Percentiles rank a stretch among this genome's conserved stretches.
These are phyloP conservation scores for Therioaphis trifolii DNA, from an alignment of 2,888 invertebrate genomes.

Conservation along the genomic window DNA sequence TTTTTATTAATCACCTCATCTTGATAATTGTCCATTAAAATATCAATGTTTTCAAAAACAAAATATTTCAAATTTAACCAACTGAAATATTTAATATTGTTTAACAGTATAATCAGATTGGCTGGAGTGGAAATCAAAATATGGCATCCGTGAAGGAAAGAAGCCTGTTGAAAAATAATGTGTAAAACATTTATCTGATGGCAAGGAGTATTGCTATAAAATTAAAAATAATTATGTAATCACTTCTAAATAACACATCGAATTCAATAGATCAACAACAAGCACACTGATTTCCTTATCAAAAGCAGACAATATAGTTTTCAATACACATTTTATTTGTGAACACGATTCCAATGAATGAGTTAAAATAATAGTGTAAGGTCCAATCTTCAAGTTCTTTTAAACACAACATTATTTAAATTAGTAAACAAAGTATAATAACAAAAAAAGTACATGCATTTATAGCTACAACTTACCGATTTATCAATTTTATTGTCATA, in stretches of 20 bases:
- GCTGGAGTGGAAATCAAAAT: slow-evolving; percentile 45
- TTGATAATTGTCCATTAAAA: slow-evolving; percentile 24
- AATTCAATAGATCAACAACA: neutral
- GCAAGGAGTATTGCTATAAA: neutral
- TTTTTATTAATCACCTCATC: slow-evolving; percentile 18
- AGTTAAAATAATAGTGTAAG: slow-evolving; percentile 42
- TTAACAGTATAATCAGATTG: neutral
- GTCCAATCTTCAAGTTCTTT: neutral
- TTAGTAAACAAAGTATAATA: too few relatives aligned
- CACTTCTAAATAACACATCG: slow-evolving; percentile 17
- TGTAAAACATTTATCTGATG: neutral
- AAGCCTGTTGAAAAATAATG: neutral
- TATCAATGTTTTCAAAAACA: slow-evolving; percentile 55
- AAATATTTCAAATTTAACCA: slow-evolving; percentile 41
- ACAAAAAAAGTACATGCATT: neutral
- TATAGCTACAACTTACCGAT: slow-evolving; percentile 3
- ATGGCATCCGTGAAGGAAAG: slow-evolving; percentile 42
- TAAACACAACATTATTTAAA: neutral
- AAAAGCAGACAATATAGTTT: neutral
- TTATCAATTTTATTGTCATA: neutral
- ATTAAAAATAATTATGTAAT: too few relatives aligned
- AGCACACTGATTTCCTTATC: neutral
- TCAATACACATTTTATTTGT: slow-evolving; percentile 3
- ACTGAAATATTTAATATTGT: slow-evolving; percentile 32
- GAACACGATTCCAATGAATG: slow-evolving; percentile 43